A percentile compares a stretch with the other conserved stretches of the same genome.
Evolutionary conservation across 2,888 invertebrate genomes (phyloP).

Genomic region (Volucella inflata): DNA sequence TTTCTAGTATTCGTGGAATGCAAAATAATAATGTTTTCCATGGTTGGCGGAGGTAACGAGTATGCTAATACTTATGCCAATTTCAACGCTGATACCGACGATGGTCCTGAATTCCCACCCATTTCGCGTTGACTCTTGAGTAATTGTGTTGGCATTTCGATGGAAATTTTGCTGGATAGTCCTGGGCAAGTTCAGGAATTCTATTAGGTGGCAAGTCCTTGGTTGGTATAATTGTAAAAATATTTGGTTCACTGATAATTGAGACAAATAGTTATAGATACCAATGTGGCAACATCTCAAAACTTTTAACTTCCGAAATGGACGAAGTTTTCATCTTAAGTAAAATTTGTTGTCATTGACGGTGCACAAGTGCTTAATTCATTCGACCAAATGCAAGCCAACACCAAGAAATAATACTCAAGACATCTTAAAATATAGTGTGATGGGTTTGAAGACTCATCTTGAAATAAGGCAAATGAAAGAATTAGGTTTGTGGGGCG

Average conservation of each 20-base stretch:
- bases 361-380: constrained; percentile 45
- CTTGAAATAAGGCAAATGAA: too few relatives aligned
- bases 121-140: neutral
- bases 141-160: constrained; percentile 17
- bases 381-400: neutral
- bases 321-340: too few relatives aligned
- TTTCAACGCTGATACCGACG: constrained; percentile 1
- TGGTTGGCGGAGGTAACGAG: neutral
- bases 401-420: too few relatives aligned
- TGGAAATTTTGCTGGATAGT: neutral
- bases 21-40: neutral
- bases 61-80: constrained; percentile 8
- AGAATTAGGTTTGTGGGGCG: too few relatives aligned
- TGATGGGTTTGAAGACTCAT: too few relatives aligned
- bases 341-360: too few relatives aligned
- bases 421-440: too few relatives aligned
- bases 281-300: too few relatives aligned
- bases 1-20: neutral
- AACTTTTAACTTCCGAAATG: too few relatives aligned
- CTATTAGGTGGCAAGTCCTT: constrained; percentile 5
- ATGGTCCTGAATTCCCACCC: neutral
- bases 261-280: too few relatives aligned
- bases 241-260: too few relatives aligned
- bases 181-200: neutral
- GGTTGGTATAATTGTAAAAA: too few relatives aligned